A percentile compares a stretch with the other conserved stretches of the same genome.
These are phyloP conservation scores for Polyergus mexicanus DNA, from an alignment of 1,140 invertebrate species.

Conservation along the genomic window DNA sequence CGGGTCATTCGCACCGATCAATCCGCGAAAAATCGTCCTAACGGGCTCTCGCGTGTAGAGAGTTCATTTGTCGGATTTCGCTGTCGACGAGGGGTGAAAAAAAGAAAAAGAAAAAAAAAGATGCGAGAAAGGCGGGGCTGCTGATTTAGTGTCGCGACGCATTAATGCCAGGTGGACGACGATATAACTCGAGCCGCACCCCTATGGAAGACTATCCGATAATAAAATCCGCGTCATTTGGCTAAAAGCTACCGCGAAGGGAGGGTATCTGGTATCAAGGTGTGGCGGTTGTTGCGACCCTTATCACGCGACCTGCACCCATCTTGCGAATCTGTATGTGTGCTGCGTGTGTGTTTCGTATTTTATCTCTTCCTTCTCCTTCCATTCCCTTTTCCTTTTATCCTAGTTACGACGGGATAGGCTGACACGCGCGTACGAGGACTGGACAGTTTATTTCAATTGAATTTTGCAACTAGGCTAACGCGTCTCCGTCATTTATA, in stretches of 20 bases:
- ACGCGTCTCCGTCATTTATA: conserved; percentile 70
- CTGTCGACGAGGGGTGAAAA: conserved; percentile 10
- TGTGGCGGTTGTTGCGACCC: conserved; percentile 76
- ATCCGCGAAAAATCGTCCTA: background rate
- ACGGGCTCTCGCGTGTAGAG: conserved; percentile 61
- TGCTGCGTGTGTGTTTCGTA: background rate
- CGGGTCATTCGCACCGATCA: conserved; percentile 8
- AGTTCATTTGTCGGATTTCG: conserved; percentile 44
- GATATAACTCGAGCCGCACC: conserved; percentile 72
- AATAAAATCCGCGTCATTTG: conserved; percentile 85
- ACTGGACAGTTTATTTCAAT: conserved; percentile 82
- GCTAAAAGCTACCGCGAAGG: conserved; percentile 82
- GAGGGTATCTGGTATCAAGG: conserved; percentile 82
- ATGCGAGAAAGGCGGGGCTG: conserved; percentile 74
- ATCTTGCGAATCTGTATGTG: conserved; percentile 26
- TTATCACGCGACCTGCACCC: conserved; percentile 82
- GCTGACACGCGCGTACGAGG: conserved; percentile 27
- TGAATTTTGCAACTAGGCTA: conserved; percentile 85
- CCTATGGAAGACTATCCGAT: conserved; percentile 78
- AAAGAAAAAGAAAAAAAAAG: conserved; percentile 6
- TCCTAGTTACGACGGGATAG: conserved; percentile 11
- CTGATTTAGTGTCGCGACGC: conserved; percentile 67
- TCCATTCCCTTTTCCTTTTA: background rate
- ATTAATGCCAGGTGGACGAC: conserved; percentile 39
- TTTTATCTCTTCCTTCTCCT: background rate